Evolutionary conservation across 2,113 vertebrate genomes (phyloP), one percentile per base, ranked within the genome.

Genomic region (Calypte anna): DNA sequence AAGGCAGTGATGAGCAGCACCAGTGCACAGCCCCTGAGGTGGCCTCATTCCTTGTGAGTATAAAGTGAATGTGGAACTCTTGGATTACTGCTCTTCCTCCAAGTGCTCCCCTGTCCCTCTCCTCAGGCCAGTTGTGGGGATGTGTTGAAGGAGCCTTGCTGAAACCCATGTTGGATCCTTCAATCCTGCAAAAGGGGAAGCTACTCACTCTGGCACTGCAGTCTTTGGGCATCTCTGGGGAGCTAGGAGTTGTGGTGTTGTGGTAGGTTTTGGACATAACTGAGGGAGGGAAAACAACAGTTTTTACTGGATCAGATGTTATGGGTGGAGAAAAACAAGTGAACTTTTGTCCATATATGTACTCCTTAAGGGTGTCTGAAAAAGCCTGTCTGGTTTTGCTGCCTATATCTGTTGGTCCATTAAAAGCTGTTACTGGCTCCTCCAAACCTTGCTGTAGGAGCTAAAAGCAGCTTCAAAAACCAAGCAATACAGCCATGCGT

Each of bases 281-380:
- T 74, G 38, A 86, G 86, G 76, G 31, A 91, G 48, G 51, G 59
- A 74, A 63, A 91, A 86, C 0, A 0, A 69, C 67, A 91, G 43
- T 7, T 91, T 93, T 82, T 91, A 88, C 43, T 58, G 25, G 18
- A 70, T 82, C 51, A 43, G 46, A 81, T 91, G 38, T 48, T 88
- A 55, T 0, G 5, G 28, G 43, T 83, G 55, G 28, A 66, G 79
- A 88, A 91, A 94, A 90, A 64, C 31, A 94, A 80, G 63, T 46
- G n/a, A 90, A 83, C 33, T 88, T 94, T 86, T 93, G 46, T 78
- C 82, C 51, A 66, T 90, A 74, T 74, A 77, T 86, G 51, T 90
- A 63, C 63, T 59, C 33, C n/a, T 61, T 57, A 53, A 43, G 68
- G 53, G 48, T 83, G 9, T 33, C 48, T n/a, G 3, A 92, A 83